Evolutionary conservation across 64 coral and sea anemone species (phyloP), one percentile per base, ranked within the genome.

Genomic region (Astreopora myriophthalma): DNA sequence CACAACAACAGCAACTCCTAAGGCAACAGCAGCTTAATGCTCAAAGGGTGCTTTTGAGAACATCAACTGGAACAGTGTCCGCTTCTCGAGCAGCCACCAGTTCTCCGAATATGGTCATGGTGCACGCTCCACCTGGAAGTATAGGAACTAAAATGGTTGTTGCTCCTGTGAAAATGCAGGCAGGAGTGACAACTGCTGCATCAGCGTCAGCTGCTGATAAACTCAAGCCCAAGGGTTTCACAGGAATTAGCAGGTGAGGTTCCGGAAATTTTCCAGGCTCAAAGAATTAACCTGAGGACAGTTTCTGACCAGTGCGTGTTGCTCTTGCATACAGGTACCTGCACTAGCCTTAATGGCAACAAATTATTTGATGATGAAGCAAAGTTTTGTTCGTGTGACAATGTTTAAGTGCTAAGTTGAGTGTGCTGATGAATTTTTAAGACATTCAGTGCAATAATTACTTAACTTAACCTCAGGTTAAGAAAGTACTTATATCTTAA

Each of bases 221-320:
- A 64, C 37, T 91, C 6, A 96, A 96, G 83, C 95, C 93, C 63
- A 96, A 96, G 35, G 86, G 69, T 16, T 91, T 92, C 31, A 91
- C 95, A 60, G 95, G 95, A 42, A 96, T 96, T 19, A 96, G 95
- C 85, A 96, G 95, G 95, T 96, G 48, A 64, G 61, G 13, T 40
- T 40, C 29, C 40, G 3, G 16, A 87, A 49, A 74, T 42, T 36
- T 29, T 49, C 17, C 11, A 64, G 3, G 61, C 4, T 64, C 6
- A 5, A 4, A 64, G 23, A 26, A 8, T 3, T 1, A 64, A 11
- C 61, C 61, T 17, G 22, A 8, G 61, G 61, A 64, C 17, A 20
- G 52, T 20, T 58, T 11, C 17, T 58, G 20, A 75, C 30, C 3
- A 75, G 73, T 38, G 40, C 32, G 3, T 36, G 5, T 34, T 35